phyloP scores from a whole-genome alignment of 2,113 vertebrate species.

The Balaeniceps rex region DNA sequence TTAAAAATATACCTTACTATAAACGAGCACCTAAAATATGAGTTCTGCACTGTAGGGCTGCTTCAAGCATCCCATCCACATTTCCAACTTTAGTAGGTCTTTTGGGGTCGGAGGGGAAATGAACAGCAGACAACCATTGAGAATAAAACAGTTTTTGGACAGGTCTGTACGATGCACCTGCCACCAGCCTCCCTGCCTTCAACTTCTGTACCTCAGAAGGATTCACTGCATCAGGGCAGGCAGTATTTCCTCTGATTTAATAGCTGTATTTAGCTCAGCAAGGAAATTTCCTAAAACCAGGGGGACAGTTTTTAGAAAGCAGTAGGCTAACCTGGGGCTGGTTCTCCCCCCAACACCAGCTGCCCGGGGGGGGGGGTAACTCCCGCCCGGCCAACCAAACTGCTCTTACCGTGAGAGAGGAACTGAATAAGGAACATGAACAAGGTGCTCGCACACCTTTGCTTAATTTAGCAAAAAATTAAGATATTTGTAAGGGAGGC shows the following conservation, averaged over 20 bases:
- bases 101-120: not conserved
- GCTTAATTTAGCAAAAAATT: not conserved
- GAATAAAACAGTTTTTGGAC: not conserved
- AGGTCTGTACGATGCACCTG: not conserved
- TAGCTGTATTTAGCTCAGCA: not conserved
- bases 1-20: not conserved
- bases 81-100: not conserved
- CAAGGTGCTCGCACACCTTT: not conserved
- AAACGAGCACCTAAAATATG: not conserved
- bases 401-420: not conserved
- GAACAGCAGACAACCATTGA: not conserved
- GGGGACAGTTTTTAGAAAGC: not conserved
- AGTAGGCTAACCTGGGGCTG: not conserved
- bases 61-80: not conserved
- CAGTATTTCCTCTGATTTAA: not conserved
- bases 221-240: not conserved
- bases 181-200: not conserved
- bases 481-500: not conserved
- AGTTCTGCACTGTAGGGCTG: not conserved
- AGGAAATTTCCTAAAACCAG: not conserved
- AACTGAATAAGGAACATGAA: rapidly evolving
- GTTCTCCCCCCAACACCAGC: not conserved
- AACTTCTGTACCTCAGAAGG: not conserved
- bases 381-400: not conserved
- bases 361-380: rapidly evolving